Evolutionary conservation across 2,113 vertebrate species (phyloP).

Genomic region (Morphnarchus princeps): DNA sequence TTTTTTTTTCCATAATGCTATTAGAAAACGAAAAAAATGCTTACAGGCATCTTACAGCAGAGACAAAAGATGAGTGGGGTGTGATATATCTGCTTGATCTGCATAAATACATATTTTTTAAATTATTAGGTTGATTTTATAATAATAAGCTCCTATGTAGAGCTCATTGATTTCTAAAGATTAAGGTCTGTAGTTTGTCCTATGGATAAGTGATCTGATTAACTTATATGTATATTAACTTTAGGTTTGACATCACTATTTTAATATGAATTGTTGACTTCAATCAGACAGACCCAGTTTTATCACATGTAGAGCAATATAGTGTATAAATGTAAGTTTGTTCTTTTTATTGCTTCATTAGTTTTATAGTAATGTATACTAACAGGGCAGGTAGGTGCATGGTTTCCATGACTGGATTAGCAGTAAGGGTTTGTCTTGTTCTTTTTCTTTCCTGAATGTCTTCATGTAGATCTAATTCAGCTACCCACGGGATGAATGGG

Average conservation of each 20-base stretch:
- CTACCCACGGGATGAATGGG: not conserved
- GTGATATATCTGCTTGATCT: not conserved
- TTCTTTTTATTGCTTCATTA: not conserved
- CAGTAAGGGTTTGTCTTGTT: not conserved
- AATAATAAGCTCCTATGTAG: not conserved
- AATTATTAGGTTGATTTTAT: not conserved
- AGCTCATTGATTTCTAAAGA: not conserved
- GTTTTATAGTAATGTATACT: not conserved
- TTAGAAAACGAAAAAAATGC: not conserved
- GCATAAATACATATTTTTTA: not conserved
- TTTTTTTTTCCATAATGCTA: not conserved
- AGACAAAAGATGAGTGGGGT: not conserved
- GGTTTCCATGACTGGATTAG: not conserved
- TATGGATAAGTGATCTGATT: not conserved
- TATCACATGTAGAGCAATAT: not conserved
- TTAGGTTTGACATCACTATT: not conserved
- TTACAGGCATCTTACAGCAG: not conserved
- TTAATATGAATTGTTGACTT: not conserved
- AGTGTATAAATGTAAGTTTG: not conserved
- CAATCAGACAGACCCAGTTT: not conserved
- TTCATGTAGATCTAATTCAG: not conserved
- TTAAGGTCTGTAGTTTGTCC: not conserved
- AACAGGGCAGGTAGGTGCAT: not conserved
- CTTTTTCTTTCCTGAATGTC: not conserved
- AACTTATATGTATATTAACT: not conserved